phyloP scores from a whole-genome alignment of 1,140 invertebrate species.

The Trichonephila clavata region DNA sequence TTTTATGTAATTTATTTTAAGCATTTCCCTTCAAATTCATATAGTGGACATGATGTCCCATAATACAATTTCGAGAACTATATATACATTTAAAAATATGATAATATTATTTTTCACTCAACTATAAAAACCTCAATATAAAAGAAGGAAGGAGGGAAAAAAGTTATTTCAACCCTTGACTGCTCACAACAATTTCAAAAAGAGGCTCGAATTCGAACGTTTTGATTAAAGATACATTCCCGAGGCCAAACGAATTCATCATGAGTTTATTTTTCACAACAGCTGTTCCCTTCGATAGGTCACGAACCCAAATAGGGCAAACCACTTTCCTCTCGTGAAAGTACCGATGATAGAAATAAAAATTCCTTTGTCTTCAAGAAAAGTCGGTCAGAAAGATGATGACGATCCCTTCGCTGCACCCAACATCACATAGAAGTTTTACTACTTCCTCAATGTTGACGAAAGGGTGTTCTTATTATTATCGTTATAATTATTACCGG shows the following conservation, averaged over 20 bases:
- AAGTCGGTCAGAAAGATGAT: slow-evolving; percentile 53
- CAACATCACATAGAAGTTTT: slow-evolving; percentile 10
- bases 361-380: slow-evolving; percentile 26
- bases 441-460: slow-evolving; percentile 44
- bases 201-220: background rate
- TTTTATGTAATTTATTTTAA: too few relatives aligned
- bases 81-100: too few relatives aligned
- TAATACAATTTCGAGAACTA: too few relatives aligned
- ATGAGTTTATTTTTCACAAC: slow-evolving; percentile 25
- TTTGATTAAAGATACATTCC: background rate
- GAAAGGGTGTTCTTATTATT: background rate
- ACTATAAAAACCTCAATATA: too few relatives aligned
- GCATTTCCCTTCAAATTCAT: too few relatives aligned
- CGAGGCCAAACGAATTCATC: slow-evolving; percentile 7
- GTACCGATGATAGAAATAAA: slow-evolving; percentile 3
- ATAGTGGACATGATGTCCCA: too few relatives aligned
- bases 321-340: slow-evolving; percentile 46
- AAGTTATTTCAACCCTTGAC: too few relatives aligned
- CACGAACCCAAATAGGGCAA: slow-evolving; percentile 64
- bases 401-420: background rate
- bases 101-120: too few relatives aligned
- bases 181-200: background rate
- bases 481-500: background rate
- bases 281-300: slow-evolving; percentile 48
- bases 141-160: too few relatives aligned